Percentiles rank a stretch among this genome's conserved stretches.
These are phyloP conservation scores for Azorinus chamasolen DNA, from an alignment of 2,888 invertebrate genomes.

Conservation along the genomic window DNA sequence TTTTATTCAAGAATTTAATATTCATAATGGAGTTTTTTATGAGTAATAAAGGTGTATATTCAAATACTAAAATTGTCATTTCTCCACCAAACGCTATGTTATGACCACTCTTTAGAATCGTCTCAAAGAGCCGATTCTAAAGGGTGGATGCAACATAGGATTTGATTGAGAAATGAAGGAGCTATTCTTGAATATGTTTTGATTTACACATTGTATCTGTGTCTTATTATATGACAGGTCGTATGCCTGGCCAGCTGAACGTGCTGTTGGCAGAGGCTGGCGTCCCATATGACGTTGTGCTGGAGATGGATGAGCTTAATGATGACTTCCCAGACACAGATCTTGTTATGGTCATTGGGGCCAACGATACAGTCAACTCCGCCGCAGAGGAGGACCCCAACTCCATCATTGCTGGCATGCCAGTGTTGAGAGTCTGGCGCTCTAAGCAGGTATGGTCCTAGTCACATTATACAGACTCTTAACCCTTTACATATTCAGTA, in stretches of 20 bases:
- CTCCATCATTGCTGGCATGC: slow-evolving; percentile 97
- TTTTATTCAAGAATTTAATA: too few relatives aligned
- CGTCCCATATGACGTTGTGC: slow-evolving; percentile 95
- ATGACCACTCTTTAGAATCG: too few relatives aligned
- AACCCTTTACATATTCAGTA: too few relatives aligned
- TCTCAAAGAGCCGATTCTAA: too few relatives aligned
- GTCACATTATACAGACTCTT: background rate
- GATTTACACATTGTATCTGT: too few relatives aligned
- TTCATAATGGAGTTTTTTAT: too few relatives aligned
- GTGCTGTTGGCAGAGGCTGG: slow-evolving; percentile 97
- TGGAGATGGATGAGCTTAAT: slow-evolving; percentile 97
- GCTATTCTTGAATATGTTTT: too few relatives aligned
- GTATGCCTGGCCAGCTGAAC: slow-evolving; percentile 97
- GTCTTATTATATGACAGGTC: slow-evolving; percentile 88
- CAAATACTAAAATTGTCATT: too few relatives aligned
- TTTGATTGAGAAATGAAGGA: too few relatives aligned
- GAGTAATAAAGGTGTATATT: too few relatives aligned
- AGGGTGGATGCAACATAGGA: too few relatives aligned
- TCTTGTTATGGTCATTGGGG: slow-evolving; percentile 94
- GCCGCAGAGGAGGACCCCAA: slow-evolving; percentile 96
- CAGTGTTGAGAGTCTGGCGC: slow-evolving; percentile 95
- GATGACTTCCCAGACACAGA: slow-evolving; percentile 94
- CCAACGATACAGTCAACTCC: slow-evolving; percentile 96
- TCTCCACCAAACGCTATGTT: too few relatives aligned
- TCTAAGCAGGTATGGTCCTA: slow-evolving; percentile 91